These are phyloP conservation scores for Ochotona curzoniae DNA, from an alignment of 2,113 vertebrate genomes.

Conservation along the genomic window DNA sequence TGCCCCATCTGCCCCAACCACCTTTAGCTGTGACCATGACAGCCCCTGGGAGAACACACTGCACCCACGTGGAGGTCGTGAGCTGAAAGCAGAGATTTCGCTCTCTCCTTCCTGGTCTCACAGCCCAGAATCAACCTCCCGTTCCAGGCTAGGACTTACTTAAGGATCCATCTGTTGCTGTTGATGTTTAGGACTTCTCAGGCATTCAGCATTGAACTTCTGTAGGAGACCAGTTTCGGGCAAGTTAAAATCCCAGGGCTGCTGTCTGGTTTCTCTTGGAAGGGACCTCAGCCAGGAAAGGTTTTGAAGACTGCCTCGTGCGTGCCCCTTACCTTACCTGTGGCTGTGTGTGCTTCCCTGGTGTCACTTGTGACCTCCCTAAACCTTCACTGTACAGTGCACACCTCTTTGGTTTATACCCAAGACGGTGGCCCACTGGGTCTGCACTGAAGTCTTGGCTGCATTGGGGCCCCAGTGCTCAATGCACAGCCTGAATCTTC, in stretches of 20 bases:
- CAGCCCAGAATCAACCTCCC: not conserved
- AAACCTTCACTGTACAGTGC: not conserved
- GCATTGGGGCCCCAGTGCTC: no score
- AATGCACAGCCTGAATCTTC: accelerated
- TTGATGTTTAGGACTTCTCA: not conserved
- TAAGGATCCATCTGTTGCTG: no score
- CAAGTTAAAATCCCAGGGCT: not conserved
- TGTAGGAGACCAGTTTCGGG: not conserved
- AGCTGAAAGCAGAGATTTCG: no score
- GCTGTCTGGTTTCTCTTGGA: not conserved
- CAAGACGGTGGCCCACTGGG: not conserved
- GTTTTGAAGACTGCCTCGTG: accelerated
- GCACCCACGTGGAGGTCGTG: not conserved
- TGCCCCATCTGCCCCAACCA: not conserved
- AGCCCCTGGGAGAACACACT: accelerated
- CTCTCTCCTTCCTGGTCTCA: not conserved
- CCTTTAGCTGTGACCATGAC: not conserved
- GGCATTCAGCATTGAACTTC: not conserved
- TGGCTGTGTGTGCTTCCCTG: not conserved
- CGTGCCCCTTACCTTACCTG: not conserved
- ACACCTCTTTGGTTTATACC: not conserved
- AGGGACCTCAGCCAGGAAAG: not conserved
- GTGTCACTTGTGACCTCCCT: not conserved
- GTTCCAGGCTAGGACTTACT: no score
- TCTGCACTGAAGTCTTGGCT: not conserved